Base-by-base conservation (phyloP, 1,140 invertebrate species). In the Drosophila nikananu region DNA sequence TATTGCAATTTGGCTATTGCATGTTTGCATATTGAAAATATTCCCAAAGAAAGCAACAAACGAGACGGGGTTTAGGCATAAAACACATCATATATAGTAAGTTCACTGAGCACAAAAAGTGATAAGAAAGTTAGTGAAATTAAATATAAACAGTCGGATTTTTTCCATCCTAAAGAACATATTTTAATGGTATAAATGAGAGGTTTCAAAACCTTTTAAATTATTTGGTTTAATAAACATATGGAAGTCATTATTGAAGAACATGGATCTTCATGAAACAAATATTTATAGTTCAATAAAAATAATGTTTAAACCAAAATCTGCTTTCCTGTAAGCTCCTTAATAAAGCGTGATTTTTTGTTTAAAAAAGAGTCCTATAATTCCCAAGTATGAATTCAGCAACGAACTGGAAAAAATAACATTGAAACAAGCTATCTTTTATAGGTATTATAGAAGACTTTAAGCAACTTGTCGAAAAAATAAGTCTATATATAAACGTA, bases 1-100 rank as follows among this genome's bases (percentile, higher is more conserved):
- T 86, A 90, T 89, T 89, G 86, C 86, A 90, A 80, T 90, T 90
- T 91, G 61, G 79, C 30, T 77, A 89, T 89, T 89, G 86, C 86
- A 89, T 89, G 86, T 89, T 89, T 86, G 86, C 75, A 90, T 90
- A 90, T 89, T 81, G 84, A 89, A 89, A 57, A 81, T 78, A 89
- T 89, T 90, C 66, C 66, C 51, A 52, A 74, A 57, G 72, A 87
- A 78, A 84, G 59, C 49, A 57, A 59, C 52, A 44, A 39, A 39
- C 58, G 27, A 52, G 68, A 64, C 59, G 71, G 32, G 32, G 78
- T 79, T 84, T 35, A 70, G 68, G 60, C 81, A 67, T 80, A 83
- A 61, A 57, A 70, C 52, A 75, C 30, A 65, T 58, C 25, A 42
- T 35, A 51, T 42, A 51, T 12, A 58, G 35, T 15, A 6, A 17